These are phyloP conservation scores for Rhadina sibilatrix DNA, from an alignment of 2,113 vertebrate genomes.

Conservation along the genomic window DNA sequence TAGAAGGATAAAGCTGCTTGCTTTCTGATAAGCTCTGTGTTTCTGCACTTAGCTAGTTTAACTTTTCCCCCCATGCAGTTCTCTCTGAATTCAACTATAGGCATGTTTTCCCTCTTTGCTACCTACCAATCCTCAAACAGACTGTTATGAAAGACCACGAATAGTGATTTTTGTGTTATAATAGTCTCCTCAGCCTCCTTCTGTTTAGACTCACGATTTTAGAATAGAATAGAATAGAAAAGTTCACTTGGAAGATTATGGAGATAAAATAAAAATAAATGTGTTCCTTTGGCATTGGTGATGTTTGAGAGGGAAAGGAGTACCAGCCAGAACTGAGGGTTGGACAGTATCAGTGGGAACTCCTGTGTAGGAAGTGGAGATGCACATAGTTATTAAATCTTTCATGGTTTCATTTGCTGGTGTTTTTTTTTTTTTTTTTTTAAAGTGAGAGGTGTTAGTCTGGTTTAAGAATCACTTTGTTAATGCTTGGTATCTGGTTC, in stretches of 20 bases:
- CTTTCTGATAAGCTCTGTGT: neutral
- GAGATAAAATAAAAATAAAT: neutral
- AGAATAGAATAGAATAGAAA: neutral
- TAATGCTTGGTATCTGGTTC: neutral
- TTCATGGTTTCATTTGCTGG: neutral
- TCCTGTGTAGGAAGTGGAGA: neutral
- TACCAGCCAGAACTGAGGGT: neutral
- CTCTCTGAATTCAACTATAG: neutral
- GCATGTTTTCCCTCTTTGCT: neutral
- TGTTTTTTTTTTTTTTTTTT: neutral
- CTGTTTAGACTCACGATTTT: neutral
- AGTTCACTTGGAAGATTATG: neutral
- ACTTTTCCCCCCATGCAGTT: neutral
- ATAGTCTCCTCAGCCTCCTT: neutral
- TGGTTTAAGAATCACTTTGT: neutral
- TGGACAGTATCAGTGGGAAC: neutral
- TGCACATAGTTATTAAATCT: neutral
- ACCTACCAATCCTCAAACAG: neutral
- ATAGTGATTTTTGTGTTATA: neutral
- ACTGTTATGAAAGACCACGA: neutral
- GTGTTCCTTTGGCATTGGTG: neutral
- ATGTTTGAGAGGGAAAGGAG: neutral
- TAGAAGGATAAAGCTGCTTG: neutral
- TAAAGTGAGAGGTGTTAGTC: neutral
- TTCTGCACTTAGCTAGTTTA: neutral